phyloP scores from a whole-genome alignment of 2,113 vertebrate species.

The Pitta sordida region DNA sequence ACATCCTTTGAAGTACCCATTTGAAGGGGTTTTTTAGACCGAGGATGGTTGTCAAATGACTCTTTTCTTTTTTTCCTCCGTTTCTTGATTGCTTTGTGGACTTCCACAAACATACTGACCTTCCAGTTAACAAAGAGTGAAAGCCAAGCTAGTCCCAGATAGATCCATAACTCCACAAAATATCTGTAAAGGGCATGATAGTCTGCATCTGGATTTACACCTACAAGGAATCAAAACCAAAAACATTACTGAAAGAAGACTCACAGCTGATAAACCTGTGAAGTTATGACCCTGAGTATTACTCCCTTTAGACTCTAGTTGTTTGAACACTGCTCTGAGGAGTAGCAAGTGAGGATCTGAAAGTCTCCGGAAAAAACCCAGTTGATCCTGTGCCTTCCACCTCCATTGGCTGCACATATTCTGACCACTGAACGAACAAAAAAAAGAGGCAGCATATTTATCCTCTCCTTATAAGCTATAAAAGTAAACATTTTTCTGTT shows the following conservation, averaged over 20 bases:
- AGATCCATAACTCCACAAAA: conserved; percentile 98
- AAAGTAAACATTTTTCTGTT: not conserved
- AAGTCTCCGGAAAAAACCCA: not conserved
- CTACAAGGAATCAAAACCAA: conserved; percentile 65
- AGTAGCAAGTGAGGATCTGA: not conserved
- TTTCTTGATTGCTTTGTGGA: conserved; percentile 97
- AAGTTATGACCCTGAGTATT: not conserved
- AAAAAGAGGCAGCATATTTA: not conserved
- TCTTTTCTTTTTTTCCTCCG: conserved; percentile 89
- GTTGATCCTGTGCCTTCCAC: not conserved
- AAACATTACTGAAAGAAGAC: not conserved
- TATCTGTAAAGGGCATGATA: conserved; percentile 95
- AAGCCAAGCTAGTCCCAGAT: conserved; percentile 95
- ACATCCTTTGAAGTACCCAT: conserved; percentile 80
- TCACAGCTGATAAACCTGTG: not conserved
- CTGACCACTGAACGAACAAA: not conserved
- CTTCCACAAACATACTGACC: conserved; percentile 97
- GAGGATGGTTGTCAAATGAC: conserved; percentile 83
- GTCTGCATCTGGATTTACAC: conserved; percentile 88
- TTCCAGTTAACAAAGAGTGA: conserved; percentile 99
- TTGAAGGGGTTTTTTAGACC: conserved; percentile 76
- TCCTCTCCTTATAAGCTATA: not conserved
- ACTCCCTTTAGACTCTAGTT: not conserved
- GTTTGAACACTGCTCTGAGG: not conserved
- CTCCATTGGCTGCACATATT: not conserved